Conservation (phyloP, 2,888 invertebrate genomes). For the Sphaeridia pumilis region DNA sequence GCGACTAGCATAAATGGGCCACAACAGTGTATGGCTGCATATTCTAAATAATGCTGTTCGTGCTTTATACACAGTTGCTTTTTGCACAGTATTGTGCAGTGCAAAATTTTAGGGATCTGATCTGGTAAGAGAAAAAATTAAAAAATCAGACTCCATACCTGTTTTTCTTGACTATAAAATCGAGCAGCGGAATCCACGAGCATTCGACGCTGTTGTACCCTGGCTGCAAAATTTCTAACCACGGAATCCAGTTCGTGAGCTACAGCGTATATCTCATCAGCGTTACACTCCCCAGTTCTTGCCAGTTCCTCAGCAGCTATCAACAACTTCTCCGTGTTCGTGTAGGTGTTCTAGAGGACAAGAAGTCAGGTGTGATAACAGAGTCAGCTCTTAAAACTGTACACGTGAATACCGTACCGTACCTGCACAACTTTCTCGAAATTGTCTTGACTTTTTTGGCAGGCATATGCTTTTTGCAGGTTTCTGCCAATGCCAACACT, state of each 20-base stretch:
- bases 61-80: too few species aligned
- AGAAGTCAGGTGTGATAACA: too few species aligned
- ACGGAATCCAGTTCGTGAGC: conserved; percentile 87
- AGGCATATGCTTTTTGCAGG: conserved; percentile 84
- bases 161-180: conserved; percentile 92
- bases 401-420: conserved; percentile 38
- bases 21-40: too few species aligned
- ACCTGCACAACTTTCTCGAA: conserved; percentile 97
- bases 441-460: conserved; percentile 96
- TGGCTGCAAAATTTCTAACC: conserved; percentile 83
- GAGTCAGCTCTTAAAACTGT: not conserved
- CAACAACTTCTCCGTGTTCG: conserved; percentile 91
- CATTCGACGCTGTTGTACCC: conserved; percentile 79
- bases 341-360: conserved; percentile 77
- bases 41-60: too few species aligned
- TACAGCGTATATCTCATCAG: conserved; percentile 88
- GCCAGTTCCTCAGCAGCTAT: conserved; percentile 93
- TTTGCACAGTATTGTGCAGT: too few species aligned
- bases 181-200: conserved; percentile 85
- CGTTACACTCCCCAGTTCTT: conserved; percentile 89
- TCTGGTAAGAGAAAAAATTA: not conserved
- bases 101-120: not conserved
- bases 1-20: too few species aligned
- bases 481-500: conserved; percentile 95
- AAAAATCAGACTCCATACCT: conserved; percentile 51